Percentiles rank a stretch among this genome's conserved stretches.
Evolutionary conservation across 1,140 invertebrate genomes (phyloP).

Genomic region (Tachypleus tridentatus): DNA sequence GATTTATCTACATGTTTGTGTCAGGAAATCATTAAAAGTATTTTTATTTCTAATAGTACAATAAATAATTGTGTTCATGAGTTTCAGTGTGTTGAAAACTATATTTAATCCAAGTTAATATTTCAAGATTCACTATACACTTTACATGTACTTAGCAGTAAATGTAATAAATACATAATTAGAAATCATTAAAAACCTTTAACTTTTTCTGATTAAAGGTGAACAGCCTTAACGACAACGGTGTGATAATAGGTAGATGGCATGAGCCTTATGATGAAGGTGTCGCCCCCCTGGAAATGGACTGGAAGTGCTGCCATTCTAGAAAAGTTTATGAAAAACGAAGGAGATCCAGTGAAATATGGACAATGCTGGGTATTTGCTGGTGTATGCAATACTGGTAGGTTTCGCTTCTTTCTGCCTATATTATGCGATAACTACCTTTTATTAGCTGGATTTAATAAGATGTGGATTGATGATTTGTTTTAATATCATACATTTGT

Average conservation of each 20-base stretch:
- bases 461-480: too few species aligned
- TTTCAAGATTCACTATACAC: neutral
- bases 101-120: too few species aligned
- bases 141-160: constrained; percentile 1
- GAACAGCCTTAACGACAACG: constrained; percentile 79
- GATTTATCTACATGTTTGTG: too few species aligned
- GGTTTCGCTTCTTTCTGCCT: constrained; percentile 22
- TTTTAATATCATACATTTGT: too few species aligned
- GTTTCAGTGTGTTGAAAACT: too few species aligned
- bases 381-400: constrained; percentile 58
- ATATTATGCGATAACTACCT: neutral
- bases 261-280: constrained; percentile 49
- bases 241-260: constrained; percentile 77
- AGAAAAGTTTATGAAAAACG: constrained; percentile 60
- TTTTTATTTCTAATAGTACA: neutral
- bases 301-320: constrained; percentile 70
- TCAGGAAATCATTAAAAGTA: too few species aligned
- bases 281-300: constrained; percentile 69
- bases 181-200: neutral
- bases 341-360: constrained; percentile 67
- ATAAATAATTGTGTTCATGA: neutral
- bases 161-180: too few species aligned
- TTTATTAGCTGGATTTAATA: too few species aligned
- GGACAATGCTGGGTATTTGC: constrained; percentile 92
- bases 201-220: constrained; percentile 36